Conservation (phyloP, 2,888 invertebrate genomes). For the Dorcus hopei region DNA sequence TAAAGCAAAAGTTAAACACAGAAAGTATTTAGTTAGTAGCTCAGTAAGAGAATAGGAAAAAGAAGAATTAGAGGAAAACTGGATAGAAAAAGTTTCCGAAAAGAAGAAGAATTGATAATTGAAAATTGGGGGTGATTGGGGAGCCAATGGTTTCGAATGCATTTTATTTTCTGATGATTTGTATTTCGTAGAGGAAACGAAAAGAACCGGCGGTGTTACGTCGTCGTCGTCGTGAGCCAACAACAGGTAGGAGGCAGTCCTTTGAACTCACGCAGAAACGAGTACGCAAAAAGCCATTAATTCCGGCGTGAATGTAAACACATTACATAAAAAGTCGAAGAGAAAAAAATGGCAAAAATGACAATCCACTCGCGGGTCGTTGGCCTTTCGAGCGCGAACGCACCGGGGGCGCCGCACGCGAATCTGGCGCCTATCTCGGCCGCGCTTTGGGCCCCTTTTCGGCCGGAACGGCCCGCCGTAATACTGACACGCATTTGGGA, state of each 20-base stretch:
- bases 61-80: too few relatives aligned
- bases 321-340: conserved; percentile 25
- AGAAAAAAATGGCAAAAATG: conserved; percentile 26
- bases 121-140: too few relatives aligned
- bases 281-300: conserved; percentile 26
- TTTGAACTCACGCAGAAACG: conserved; percentile 18
- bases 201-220: too few relatives aligned
- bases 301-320: conserved; percentile 26
- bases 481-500: conserved; percentile 32
- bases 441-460: conserved; percentile 7
- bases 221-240: too few relatives aligned
- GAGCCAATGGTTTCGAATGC: too few relatives aligned
- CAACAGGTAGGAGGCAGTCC: background rate
- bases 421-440: conserved; percentile 20
- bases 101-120: too few relatives aligned
- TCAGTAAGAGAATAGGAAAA: too few relatives aligned
- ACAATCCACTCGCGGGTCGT: conserved; percentile 27
- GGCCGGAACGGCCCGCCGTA: conserved; percentile 16
- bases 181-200: too few relatives aligned
- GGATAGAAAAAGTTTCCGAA: too few relatives aligned
- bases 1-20: too few relatives aligned
- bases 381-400: conserved; percentile 19
- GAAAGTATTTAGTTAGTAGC: too few relatives aligned
- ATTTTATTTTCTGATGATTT: too few relatives aligned
- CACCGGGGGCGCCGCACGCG: conserved; percentile 20